phyloP scores from a whole-genome alignment of 2,888 invertebrate genomes.

The Pristionchus fissidentatus region DNA sequence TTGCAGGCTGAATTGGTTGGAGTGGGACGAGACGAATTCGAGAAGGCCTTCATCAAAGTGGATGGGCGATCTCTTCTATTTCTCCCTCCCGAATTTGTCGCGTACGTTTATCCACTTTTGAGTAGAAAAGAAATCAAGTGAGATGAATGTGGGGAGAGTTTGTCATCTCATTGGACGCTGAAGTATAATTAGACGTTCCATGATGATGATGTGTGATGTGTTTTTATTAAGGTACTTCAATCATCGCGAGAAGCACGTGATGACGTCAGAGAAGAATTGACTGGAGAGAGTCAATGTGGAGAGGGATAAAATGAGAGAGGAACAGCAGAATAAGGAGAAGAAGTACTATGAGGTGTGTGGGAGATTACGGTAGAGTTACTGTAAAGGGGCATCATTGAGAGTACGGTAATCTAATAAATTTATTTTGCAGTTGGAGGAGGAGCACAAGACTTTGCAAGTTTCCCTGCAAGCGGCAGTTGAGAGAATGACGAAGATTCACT shows the following conservation, averaged over 20 bases:
- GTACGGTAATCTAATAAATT: background rate
- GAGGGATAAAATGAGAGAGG: conserved; percentile 49
- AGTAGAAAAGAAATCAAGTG: conserved; percentile 49
- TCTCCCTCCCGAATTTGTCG: conserved; percentile 55
- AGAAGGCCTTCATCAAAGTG: conserved; percentile 55
- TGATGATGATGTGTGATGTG: too few species aligned
- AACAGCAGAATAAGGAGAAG: conserved; percentile 43
- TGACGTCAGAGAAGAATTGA: conserved; percentile 60
- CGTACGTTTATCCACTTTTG: conserved; percentile 40
- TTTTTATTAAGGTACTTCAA: conserved; percentile 62
- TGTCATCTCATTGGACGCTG: conserved; percentile 52
- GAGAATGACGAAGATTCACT: conserved; percentile 25
- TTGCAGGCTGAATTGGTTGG: conserved; percentile 53
- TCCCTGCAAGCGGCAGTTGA: background rate
- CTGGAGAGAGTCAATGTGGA: conserved; percentile 49
- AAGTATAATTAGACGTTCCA: too few species aligned
- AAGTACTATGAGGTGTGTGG: conserved; percentile 49
- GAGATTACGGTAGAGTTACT: background rate
- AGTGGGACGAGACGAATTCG: conserved; percentile 50
- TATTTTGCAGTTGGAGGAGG: conserved; percentile 38
- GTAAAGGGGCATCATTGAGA: too few species aligned
- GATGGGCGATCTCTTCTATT: conserved; percentile 37
- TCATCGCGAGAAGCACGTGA: conserved; percentile 60
- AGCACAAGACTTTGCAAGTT: background rate
- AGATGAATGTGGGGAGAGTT: conserved; percentile 53